These are phyloP conservation scores for Camelus bactrianus DNA, from an alignment of 2,113 vertebrate species.

Conservation along the genomic window DNA sequence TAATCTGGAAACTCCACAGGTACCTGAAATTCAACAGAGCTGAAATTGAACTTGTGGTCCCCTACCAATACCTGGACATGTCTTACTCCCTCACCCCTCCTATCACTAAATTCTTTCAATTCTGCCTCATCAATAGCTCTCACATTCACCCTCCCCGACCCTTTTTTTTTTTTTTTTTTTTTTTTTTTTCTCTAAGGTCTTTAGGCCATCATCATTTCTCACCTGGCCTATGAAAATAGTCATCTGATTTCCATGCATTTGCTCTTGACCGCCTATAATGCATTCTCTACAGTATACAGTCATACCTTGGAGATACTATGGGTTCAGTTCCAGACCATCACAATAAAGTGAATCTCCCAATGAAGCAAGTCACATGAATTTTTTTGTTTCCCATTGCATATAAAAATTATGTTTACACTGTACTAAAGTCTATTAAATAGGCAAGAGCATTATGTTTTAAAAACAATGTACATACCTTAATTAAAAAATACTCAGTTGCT, in stretches of 20 bases:
- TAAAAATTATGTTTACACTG: not conserved
- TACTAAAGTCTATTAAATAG: not conserved
- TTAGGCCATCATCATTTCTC: not conserved
- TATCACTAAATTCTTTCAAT: not conserved
- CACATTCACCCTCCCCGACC: not conserved
- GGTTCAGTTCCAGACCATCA: not conserved
- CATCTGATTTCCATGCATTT: not conserved
- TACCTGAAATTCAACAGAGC: not conserved
- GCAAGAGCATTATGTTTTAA: not conserved
- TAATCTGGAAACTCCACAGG: not conserved
- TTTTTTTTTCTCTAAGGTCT: not conserved
- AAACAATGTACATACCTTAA: not conserved
- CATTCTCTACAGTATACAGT: not conserved
- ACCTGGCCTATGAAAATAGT: not conserved
- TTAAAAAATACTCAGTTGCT: not conserved
- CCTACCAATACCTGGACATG: not conserved
- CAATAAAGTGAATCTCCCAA: not conserved
- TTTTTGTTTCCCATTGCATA: not conserved
- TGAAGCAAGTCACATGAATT: not conserved
- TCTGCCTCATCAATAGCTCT: not conserved
- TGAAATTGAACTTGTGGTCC: not conserved
- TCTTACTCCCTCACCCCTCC: not conserved
- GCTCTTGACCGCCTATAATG: not conserved
- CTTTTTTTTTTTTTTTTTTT: not conserved
- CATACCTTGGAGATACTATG: not conserved